Evolutionary conservation across 2,797 vertebrate species (phyloP), one percentile per base, ranked within the genome.

Genomic region (Bradypus variegatus): DNA sequence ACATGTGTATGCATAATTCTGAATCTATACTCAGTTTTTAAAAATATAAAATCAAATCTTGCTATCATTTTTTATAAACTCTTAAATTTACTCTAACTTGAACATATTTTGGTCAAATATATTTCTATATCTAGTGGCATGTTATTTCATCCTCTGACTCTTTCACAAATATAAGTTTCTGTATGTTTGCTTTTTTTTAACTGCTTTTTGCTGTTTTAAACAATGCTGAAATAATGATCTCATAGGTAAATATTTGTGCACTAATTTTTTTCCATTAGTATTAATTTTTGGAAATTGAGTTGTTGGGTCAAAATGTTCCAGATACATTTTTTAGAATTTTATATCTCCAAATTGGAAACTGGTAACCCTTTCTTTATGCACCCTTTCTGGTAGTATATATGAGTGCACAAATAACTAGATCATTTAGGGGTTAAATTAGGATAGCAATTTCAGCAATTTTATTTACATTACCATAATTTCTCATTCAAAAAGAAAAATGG

Each of bases 401-500:
- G 31, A 55, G 25, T 60, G n/a, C 21, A 58, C 33, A 33, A 3
- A 45, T 9, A 45, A 33, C 33, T 83, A 18, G 38, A 31, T 60
- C 23, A 3, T 58, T 75, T 64, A 36, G 53, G 19, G 15, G 72
- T 27, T 89, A 6, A 45, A 36, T 60, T 79, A 33, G 60, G 60
- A 29, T 27, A 62, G 48, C 73, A 73, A 19, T 83, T 86, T 85
- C 27, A 25, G 1, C 84, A 81, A 77, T 89, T 84, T 86, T 94
- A 69, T 21, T 78, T 83, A 50, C 41, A 23, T 45, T 53, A 60
- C 27, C n/a, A 73, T 9, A 81, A 3, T 89, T 86, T 86, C 36
- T 87, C 16, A 88, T 10, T 92, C 16, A 50, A 41, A 86, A 83
- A 75, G 53, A 91, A 93, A 93, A 90, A 48, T 84, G 27, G 6